Evolutionary conservation across 2,888 invertebrate genomes (phyloP).

Genomic region (Lycocerus yunnanus): DNA sequence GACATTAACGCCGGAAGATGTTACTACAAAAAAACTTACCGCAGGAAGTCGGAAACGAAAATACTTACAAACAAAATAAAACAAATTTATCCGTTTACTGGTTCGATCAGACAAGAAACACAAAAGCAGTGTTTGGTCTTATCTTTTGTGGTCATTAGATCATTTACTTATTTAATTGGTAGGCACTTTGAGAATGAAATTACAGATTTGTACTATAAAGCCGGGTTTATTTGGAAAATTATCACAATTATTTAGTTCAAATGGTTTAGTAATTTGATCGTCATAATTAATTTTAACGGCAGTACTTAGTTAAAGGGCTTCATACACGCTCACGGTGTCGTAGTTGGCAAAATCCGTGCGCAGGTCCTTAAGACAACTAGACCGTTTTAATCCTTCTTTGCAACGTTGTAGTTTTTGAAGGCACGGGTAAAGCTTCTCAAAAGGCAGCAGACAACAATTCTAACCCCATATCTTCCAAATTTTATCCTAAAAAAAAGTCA

Average conservation of each 20-base stretch:
- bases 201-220: conserved; percentile 22
- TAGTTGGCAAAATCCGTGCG: too few relatives aligned
- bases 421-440: too few relatives aligned
- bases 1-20: conserved; percentile 19
- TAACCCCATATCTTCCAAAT: too few relatives aligned
- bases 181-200: conserved; percentile 14
- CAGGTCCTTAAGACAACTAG: too few relatives aligned
- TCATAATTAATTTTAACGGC: neutral
- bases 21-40: conserved; percentile 21
- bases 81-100: conserved; percentile 28
- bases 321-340: neutral
- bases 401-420: too few relatives aligned
- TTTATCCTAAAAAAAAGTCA: too few relatives aligned
- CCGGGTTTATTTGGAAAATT: conserved; percentile 15
- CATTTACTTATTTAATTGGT: conserved; percentile 23
- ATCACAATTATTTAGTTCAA: conserved; percentile 18
- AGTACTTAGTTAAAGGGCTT: neutral
- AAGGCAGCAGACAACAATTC: too few relatives aligned
- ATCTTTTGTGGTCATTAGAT: conserved; percentile 22
- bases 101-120: conserved; percentile 24
- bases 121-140: conserved; percentile 19
- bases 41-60: conserved; percentile 23
- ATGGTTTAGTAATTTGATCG: neutral
- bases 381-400: too few relatives aligned
- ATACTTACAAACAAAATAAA: conserved; percentile 22